These are phyloP conservation scores for Toxotes jaculatrix DNA, from an alignment of 2,113 vertebrate genomes.

Conservation along the genomic window DNA sequence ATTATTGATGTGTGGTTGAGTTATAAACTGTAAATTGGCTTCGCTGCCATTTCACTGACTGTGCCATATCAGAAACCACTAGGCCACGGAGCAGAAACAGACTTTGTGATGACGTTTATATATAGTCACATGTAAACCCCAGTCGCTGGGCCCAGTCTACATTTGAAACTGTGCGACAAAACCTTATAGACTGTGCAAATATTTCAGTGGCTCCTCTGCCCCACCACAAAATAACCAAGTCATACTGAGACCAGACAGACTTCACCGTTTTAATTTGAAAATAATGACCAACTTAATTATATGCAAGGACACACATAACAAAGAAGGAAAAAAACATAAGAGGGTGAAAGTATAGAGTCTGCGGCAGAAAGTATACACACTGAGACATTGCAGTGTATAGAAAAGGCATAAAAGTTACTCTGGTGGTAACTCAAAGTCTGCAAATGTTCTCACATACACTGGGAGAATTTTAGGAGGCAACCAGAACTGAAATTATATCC, in stretches of 20 bases:
- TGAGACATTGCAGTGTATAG: conserved; percentile 26
- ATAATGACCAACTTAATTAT: conserved; percentile 32
- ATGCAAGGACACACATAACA: neutral
- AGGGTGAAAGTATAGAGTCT: conserved; percentile 12
- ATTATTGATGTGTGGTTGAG: conserved; percentile 84
- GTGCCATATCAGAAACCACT: conserved; percentile 70
- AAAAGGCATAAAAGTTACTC: conserved; percentile 22
- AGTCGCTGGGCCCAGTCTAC: conserved; percentile 55
- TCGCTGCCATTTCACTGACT: conserved; percentile 60
- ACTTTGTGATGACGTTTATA: conserved; percentile 71
- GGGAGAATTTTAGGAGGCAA: conserved; percentile 5
- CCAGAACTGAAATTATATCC: neutral
- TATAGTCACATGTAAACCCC: conserved; percentile 69
- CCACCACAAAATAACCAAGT: conserved; percentile 23
- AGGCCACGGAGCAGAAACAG: conserved; percentile 47
- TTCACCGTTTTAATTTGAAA: conserved; percentile 36
- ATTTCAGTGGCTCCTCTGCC: neutral
- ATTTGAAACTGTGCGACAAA: conserved; percentile 32
- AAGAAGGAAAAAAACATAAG: conserved; percentile 5
- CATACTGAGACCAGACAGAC: neutral
- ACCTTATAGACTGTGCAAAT: conserved; percentile 51
- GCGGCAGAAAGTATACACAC: conserved; percentile 19
- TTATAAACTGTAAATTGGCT: conserved; percentile 84
- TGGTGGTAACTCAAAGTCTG: conserved; percentile 3
- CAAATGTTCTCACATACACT: conserved; percentile 42